These are phyloP conservation scores for Macaria liturata DNA, from an alignment of 2,888 invertebrate species.

Conservation along the genomic window DNA sequence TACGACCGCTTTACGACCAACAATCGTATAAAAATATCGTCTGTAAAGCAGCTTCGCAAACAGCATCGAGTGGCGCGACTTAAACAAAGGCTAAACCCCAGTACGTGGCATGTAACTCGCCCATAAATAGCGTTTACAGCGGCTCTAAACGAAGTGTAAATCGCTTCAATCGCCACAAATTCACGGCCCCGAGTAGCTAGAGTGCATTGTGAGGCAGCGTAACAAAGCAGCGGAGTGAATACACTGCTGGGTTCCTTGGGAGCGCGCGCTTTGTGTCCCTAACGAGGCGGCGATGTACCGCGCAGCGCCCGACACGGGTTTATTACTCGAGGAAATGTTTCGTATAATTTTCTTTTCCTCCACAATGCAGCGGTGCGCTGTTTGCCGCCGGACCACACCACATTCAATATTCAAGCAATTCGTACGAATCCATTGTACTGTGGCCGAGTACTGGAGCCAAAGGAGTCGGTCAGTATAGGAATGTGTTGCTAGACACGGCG, in stretches of 20 bases:
- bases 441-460: no score
- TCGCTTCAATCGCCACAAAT: slow-evolving; percentile 34
- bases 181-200: slow-evolving; percentile 18
- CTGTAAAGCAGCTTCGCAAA: not conserved
- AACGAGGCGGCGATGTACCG: slow-evolving; percentile 27
- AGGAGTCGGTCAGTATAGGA: slow-evolving; percentile 5
- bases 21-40: slow-evolving; percentile 8
- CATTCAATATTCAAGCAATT: slow-evolving; percentile 29
- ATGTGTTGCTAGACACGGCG: not conserved
- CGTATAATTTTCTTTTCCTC: slow-evolving; percentile 36
- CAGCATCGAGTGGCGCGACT: slow-evolving; percentile 6
- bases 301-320: slow-evolving; percentile 26
- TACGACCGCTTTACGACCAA: not conserved
- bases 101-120: slow-evolving; percentile 23
- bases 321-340: slow-evolving; percentile 36
- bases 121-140: slow-evolving; percentile 30
- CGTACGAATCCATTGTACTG: slow-evolving; percentile 27
- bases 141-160: slow-evolving; percentile 31
- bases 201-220: slow-evolving; percentile 30
- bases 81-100: slow-evolving; percentile 21
- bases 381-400: slow-evolving; percentile 28
- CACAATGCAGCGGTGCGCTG: slow-evolving; percentile 31
- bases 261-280: slow-evolving; percentile 20
- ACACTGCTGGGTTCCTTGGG: slow-evolving; percentile 26
- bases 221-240: slow-evolving; percentile 31